Evolutionary conservation across 2,113 vertebrate species (phyloP), one percentile per base, ranked within the genome.

Genomic region (Corapipo altera): DNA sequence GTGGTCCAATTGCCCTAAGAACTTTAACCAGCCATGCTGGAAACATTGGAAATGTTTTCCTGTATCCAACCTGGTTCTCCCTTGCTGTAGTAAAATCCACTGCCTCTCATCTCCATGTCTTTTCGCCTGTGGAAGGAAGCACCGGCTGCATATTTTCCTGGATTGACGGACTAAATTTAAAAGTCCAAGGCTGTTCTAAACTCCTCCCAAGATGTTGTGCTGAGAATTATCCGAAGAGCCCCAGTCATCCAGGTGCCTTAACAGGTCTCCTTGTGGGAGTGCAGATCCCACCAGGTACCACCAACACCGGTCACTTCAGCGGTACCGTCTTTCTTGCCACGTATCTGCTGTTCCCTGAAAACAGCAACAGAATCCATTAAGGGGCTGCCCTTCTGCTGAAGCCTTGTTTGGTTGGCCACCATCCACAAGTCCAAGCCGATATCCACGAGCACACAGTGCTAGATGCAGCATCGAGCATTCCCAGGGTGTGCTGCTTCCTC

Each of bases 221-320:
- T 70, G 49, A 84, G 52, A 91, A 67, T 54, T 75, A 64, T 41
- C 65, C 17, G 30, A 10, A 54, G 65, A 95, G 73, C 80, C 83
- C 93, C 75, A 81, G 78, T 65, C 72, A 95, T 91, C 69, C 93
- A 87, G 96, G 93, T 96, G 96, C 92, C 95, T 96, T 96, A 95
- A 70, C n/a, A 37, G 89, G 71, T 67, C 54, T 94, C 67, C 54
- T 35, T 33, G 67, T 66, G 72, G 78, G 71, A 71, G 44, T 32
- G 82, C 85, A 88, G 61, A 84, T 51, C 72, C 65, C 75, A 71
- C 30, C 83, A 57, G 72, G 82, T 93, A 52, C 79, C 39, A 66
- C 62, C 85, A 91, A n/a, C 2, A 0, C 85, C 4, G 6, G 66
- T 49, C 35, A 43, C 44, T 52, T 74, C 73, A 52, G 43, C 8